Percentiles rank a stretch among this genome's conserved stretches.
These are phyloP conservation scores for Trissolcus japonicus DNA, from an alignment of 2,888 invertebrate species.

Conservation along the genomic window DNA sequence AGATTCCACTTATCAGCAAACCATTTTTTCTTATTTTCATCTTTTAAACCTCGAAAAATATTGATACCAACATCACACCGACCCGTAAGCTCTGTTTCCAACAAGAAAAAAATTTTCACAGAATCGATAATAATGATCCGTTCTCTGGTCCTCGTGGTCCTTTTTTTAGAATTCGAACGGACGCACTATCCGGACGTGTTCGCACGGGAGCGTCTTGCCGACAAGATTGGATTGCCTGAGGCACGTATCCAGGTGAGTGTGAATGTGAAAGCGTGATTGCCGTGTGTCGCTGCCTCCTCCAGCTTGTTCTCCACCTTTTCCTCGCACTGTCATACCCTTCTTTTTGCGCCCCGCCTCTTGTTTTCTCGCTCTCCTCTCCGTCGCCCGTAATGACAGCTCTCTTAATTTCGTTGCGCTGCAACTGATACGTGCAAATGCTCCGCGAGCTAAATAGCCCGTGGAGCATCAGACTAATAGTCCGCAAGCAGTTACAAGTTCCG, in stretches of 20 bases:
- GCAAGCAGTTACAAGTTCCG: constrained; percentile 48
- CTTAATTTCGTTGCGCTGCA: constrained; percentile 31
- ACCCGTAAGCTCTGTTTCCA: no score
- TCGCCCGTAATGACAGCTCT: constrained; percentile 33
- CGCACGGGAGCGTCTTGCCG: constrained; percentile 95
- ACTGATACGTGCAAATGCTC: constrained; percentile 41
- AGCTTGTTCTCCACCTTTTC: constrained; percentile 56
- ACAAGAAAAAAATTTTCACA: neutral
- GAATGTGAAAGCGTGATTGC: constrained; percentile 74
- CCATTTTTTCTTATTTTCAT: no score
- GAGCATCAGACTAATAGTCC: constrained; percentile 38
- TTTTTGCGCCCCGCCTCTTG: constrained; percentile 57
- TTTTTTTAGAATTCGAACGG: constrained; percentile 92
- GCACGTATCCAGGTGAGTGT: constrained; percentile 98
- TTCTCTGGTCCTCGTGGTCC: constrained; percentile 69
- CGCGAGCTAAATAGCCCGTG: constrained; percentile 31
- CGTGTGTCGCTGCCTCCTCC: constrained; percentile 62
- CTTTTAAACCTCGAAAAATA: no score
- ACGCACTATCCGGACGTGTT: constrained; percentile 99
- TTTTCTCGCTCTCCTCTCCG: constrained; percentile 32
- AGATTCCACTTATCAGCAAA: no score
- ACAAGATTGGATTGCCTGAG: constrained; percentile 98
- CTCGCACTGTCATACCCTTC: constrained; percentile 56
- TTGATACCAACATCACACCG: no score
- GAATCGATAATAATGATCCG: constrained; percentile 60